Conservation (phyloP, 1,140 invertebrate genomes). For the Rhyzopertha dominica region DNA sequence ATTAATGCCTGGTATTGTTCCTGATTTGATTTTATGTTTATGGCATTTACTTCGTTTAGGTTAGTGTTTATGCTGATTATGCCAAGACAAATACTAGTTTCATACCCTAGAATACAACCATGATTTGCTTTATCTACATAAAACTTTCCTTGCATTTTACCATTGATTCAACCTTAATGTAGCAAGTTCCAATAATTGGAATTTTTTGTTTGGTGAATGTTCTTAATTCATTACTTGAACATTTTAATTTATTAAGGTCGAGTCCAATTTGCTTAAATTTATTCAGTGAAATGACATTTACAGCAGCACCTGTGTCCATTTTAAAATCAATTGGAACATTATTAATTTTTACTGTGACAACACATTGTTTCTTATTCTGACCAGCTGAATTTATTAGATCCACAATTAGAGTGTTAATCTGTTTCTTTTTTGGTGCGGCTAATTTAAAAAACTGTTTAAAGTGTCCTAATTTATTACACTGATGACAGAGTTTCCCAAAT, state of each 20-base stretch:
- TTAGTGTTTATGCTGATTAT: too few relatives aligned
- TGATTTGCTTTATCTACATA: too few relatives aligned
- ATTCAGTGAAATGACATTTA: slow-evolving; percentile 13
- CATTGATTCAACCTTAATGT: slow-evolving; percentile 5
- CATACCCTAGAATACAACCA: too few relatives aligned
- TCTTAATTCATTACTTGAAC: slow-evolving; percentile 7
- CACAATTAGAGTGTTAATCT: too few relatives aligned
- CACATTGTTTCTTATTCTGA: not conserved
- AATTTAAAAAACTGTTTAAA: slow-evolving; percentile 7
- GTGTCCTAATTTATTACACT: not conserved
- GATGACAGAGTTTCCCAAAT: not conserved
- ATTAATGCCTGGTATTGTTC: too few relatives aligned
- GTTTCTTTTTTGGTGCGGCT: slow-evolving; percentile 15
- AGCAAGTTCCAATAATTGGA: too few relatives aligned
- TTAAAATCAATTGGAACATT: slow-evolving; percentile 15
- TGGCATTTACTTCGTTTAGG: not conserved
- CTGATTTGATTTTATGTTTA: not conserved
- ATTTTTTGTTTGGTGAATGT: slow-evolving; percentile 12
- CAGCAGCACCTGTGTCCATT: slow-evolving; percentile 19
- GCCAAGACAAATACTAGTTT: slow-evolving; percentile 16
- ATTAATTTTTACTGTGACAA: slow-evolving; percentile 5
- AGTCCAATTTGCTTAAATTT: slow-evolving; percentile 11
- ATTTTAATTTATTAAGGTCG: slow-evolving; percentile 7
- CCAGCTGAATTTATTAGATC: not conserved
- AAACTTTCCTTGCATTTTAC: slow-evolving; percentile 13